phyloP scores from a whole-genome alignment of 2,797 vertebrate species.

The Chiloscyllium punctatum region DNA sequence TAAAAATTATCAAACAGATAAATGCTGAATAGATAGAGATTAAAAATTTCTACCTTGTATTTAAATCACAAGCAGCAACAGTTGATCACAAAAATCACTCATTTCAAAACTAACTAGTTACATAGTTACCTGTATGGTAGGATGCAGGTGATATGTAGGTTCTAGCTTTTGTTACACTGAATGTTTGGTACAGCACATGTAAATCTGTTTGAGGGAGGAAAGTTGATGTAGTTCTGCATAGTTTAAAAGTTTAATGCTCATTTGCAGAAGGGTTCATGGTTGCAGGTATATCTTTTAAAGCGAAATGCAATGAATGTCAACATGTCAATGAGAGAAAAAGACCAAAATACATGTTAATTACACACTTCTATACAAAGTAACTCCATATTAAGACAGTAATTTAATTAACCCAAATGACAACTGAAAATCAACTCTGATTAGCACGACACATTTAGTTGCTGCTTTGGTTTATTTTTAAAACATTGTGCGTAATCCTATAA shows the following conservation, averaged over 20 bases:
- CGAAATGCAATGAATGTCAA: background rate
- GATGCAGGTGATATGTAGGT: background rate
- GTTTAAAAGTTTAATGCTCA: background rate
- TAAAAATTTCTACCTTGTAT: background rate
- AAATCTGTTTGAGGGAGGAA: background rate
- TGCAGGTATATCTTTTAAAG: background rate
- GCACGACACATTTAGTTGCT: conserved; percentile 29
- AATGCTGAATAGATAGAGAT: background rate
- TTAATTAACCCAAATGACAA: conserved; percentile 21
- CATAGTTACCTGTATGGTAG: background rate
- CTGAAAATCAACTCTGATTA: conserved; percentile 25
- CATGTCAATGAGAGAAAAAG: background rate
- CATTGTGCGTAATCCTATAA: conserved; percentile 32
- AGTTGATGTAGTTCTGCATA: background rate
- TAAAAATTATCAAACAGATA: background rate
- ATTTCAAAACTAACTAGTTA: background rate
- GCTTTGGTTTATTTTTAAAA: conserved; percentile 31
- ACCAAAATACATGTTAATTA: background rate
- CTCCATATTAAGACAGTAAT: background rate
- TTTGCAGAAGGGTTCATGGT: background rate
- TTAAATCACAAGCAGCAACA: background rate
- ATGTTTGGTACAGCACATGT: background rate
- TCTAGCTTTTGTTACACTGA: background rate
- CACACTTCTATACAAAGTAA: background rate
- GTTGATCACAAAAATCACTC: background rate